phyloP scores from a whole-genome alignment of 2,888 invertebrate genomes.

The Agrochola lota region DNA sequence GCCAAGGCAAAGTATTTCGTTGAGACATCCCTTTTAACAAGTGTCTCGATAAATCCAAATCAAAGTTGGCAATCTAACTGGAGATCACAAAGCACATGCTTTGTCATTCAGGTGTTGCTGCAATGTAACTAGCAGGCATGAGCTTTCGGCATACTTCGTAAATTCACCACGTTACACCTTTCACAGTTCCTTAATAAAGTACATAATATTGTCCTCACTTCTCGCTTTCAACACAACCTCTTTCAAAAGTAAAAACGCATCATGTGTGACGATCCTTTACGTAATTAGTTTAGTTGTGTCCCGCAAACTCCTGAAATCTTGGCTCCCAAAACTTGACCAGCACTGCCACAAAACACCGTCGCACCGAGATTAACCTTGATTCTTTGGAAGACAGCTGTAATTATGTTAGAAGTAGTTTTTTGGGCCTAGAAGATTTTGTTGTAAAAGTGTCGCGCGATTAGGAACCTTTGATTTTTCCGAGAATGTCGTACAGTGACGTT shows the following conservation, averaged over 20 bases:
- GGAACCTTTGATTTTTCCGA: not conserved
- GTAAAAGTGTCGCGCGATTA: conserved; percentile 15
- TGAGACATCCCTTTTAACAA: too few species aligned
- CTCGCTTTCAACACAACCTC: not conserved
- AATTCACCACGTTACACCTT: too few species aligned
- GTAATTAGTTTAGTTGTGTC: conserved; percentile 63
- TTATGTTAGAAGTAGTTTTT: conserved; percentile 40
- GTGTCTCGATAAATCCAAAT: too few species aligned
- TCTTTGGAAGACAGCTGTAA: conserved; percentile 32
- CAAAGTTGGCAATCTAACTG: too few species aligned
- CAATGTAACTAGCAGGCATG: too few species aligned
- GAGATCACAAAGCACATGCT: too few species aligned
- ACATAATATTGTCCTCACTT: not conserved
- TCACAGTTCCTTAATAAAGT: too few species aligned
- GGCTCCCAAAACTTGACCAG: conserved; percentile 44
- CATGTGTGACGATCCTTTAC: conserved; percentile 35
- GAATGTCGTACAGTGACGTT: not conserved
- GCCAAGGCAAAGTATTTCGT: too few species aligned
- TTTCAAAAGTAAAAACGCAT: conserved; percentile 25
- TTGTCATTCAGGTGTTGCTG: too few species aligned
- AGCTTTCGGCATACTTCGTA: too few species aligned
- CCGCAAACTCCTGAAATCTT: conserved; percentile 38
- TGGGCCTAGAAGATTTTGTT: conserved; percentile 5
- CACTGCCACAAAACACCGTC: conserved; percentile 42
- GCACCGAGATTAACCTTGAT: conserved; percentile 40